phyloP scores from a whole-genome alignment of 1,140 invertebrate genomes.

The Halotydeus destructor region DNA sequence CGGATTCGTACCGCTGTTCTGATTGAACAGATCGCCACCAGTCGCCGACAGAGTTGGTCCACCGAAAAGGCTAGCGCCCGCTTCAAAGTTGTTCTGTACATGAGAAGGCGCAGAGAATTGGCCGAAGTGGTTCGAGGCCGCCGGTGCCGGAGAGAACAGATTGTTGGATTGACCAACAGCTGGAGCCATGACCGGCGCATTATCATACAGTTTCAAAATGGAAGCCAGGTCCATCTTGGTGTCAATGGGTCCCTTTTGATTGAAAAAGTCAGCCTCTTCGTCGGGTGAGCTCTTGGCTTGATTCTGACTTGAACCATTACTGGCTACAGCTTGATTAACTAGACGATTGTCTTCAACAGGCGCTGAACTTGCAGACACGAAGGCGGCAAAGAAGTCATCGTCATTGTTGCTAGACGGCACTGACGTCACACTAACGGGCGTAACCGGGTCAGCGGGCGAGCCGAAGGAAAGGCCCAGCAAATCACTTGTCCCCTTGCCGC shows the following conservation, averaged over 20 bases:
- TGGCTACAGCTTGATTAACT: too few species aligned
- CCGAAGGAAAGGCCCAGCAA: conserved; percentile 8
- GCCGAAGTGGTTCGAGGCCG: background rate
- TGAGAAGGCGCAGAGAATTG: background rate
- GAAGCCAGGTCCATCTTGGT: conserved; percentile 76
- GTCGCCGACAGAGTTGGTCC: background rate
- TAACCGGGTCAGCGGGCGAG: background rate
- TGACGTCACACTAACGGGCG: background rate
- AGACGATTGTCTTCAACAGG: background rate
- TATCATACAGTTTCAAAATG: conserved; percentile 59
- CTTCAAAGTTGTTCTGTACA: background rate
- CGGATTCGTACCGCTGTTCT: background rate
- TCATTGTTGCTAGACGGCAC: background rate
- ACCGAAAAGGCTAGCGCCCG: background rate
- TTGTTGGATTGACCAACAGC: background rate
- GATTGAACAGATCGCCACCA: background rate
- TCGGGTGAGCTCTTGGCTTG: background rate
- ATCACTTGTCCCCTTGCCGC: conserved; percentile 9
- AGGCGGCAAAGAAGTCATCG: conserved; percentile 12
- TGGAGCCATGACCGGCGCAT: background rate
- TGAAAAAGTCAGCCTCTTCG: conserved; percentile 74
- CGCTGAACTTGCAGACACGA: conserved; percentile 1
- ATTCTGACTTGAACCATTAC: background rate
- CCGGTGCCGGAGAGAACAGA: background rate
- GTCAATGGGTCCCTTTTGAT: conserved; percentile 50